Conservation (phyloP, 2,888 invertebrate species). For the Salpingus planirostris region DNA sequence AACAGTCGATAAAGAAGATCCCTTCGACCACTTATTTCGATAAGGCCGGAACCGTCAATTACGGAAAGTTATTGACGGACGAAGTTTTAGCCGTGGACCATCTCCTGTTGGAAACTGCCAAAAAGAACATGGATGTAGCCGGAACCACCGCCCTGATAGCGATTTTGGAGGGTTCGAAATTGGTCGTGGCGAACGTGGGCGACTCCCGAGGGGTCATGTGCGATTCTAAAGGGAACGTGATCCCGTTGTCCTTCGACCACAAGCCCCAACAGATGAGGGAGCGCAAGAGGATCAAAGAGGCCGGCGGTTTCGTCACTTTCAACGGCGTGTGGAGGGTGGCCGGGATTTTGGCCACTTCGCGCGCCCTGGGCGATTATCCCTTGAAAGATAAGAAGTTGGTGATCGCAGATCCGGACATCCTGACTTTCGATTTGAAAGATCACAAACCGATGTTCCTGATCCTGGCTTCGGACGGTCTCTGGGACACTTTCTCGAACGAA, state of each 20-base stretch:
- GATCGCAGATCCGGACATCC: conserved; percentile 91
- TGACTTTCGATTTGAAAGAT: conserved; percentile 81
- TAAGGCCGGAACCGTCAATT: conserved; percentile 66
- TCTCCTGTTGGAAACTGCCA: conserved; percentile 72
- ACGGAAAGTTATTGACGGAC: conserved; percentile 72
- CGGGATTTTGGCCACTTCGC: conserved; percentile 87
- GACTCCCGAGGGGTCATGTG: conserved; percentile 96
- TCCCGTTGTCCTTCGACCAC: conserved; percentile 91
- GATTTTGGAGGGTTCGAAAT: conserved; percentile 67
- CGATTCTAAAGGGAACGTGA: conserved; percentile 79
- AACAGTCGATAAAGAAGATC: conserved; percentile 43
- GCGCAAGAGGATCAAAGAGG: conserved; percentile 84
- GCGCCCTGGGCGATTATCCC: conserved; percentile 92
- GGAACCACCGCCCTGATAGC: conserved; percentile 92
- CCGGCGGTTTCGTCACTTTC: conserved; percentile 91
- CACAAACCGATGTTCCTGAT: conserved; percentile 84
- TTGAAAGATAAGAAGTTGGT: conserved; percentile 89
- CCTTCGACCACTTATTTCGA: conserved; percentile 59
- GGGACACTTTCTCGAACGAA: conserved; percentile 94
- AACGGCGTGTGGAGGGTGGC: conserved; percentile 96
- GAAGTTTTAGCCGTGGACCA: conserved; percentile 81
- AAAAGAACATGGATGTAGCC: conserved; percentile 64
- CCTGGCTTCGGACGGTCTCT: conserved; percentile 90
- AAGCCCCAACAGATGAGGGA: conserved; percentile 95
- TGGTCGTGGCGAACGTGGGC: conserved; percentile 93